Conservation (phyloP, 2,113 vertebrate species). For the Syngnathus typhle region DNA sequence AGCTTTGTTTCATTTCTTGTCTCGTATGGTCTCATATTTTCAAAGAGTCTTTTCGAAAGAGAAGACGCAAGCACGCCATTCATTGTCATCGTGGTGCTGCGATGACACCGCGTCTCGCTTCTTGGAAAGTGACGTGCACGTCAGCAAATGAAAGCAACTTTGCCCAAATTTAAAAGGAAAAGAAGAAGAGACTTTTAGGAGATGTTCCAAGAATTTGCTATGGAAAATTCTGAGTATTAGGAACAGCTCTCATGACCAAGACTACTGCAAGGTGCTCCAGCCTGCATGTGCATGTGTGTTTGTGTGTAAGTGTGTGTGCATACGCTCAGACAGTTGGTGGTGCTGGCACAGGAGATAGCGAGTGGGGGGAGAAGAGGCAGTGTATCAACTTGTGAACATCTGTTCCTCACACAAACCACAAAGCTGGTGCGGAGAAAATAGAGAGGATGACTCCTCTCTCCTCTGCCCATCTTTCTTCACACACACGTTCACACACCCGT, state of each 20-base stretch:
- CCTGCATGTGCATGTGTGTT: slow-evolving; percentile 11
- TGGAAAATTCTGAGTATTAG: not conserved
- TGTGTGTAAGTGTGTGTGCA: slow-evolving; percentile 5
- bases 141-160: too few species aligned
- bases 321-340: slow-evolving; percentile 67
- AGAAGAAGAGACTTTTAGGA: too few species aligned
- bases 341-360: slow-evolving; percentile 71
- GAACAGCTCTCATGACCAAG: not conserved
- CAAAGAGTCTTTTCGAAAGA: not conserved
- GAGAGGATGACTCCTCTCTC: slow-evolving; percentile 66
- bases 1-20: not conserved
- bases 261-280: not conserved
- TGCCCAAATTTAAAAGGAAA: too few species aligned
- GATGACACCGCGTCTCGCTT: too few species aligned
- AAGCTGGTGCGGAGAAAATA: slow-evolving; percentile 71
- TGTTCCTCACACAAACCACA: slow-evolving; percentile 77
- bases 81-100: not conserved
- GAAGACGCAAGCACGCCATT: not conserved
- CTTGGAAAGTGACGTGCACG: too few species aligned
- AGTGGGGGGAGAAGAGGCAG: slow-evolving; percentile 65
- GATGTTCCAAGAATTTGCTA: too few species aligned
- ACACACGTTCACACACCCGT: not conserved
- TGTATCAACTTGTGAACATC: slow-evolving; percentile 78
- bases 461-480: slow-evolving; percentile 13
- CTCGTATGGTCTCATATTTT: not conserved